phyloP scores from a whole-genome alignment of 53 echinoderm and acorn worm genomes.

The Zoroaster sp. region DNA sequence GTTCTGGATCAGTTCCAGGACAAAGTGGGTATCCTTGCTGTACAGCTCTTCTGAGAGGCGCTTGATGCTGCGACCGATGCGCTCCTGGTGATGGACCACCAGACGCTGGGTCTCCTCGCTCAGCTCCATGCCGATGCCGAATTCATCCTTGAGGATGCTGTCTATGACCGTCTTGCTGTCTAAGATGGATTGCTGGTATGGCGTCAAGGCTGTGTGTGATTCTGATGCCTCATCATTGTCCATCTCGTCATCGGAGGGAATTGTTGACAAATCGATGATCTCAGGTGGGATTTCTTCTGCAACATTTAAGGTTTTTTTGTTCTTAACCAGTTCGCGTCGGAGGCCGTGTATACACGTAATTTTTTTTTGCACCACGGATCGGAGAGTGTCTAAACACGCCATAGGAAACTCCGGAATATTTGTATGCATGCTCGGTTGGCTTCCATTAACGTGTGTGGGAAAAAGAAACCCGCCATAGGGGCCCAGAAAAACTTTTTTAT shows the following conservation, averaged over 20 bases:
- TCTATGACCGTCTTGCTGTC: constrained; percentile 40
- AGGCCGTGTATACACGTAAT: no score
- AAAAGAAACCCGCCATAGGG: no score
- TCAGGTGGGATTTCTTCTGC: neutral
- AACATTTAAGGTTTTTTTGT: neutral
- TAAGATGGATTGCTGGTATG: constrained; percentile 22
- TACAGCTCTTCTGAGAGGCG: constrained; percentile 64
- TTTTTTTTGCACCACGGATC: no score
- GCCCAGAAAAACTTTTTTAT: no score
- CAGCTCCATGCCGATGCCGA: constrained; percentile 43
- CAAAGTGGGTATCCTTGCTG: constrained; percentile 73
- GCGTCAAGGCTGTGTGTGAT: constrained; percentile 13
- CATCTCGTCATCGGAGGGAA: neutral
- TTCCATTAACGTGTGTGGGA: no score
- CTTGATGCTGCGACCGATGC: constrained; percentile 51
- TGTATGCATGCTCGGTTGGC: no score
- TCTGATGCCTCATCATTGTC: neutral
- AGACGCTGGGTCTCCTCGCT: constrained; percentile 11
- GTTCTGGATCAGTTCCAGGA: constrained; percentile 69
- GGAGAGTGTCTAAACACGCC: neutral
- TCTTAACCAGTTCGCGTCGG: no score
- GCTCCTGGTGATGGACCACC: constrained; percentile 34
- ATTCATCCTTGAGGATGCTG: constrained; percentile 58
- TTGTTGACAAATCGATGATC: neutral
- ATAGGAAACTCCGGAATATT: no score